Evolutionary conservation across 2,888 invertebrate species (phyloP), one percentile per base, ranked within the genome.

Genomic region (Dolichomitus sp.): DNA sequence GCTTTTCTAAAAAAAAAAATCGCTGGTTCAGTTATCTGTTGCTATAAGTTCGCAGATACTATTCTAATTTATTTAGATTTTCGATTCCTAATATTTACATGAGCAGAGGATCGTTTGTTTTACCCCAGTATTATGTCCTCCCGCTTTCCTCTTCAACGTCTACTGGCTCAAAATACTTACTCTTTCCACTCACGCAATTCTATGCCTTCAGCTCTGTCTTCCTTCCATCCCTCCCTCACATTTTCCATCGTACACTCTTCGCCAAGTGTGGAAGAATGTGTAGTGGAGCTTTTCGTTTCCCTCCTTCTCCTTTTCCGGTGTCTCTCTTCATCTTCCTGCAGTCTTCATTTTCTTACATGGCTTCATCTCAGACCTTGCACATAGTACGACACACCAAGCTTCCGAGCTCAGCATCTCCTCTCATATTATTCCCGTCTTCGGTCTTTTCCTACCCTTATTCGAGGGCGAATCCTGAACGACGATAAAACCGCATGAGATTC

Each of bases 401-500:
- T 45, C 6, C 0, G 11, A 23, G 19, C 33, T 23, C 33, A 37
- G 59, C 9, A 37, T 45, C 61, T n/a, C 6, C 61, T 23, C 17
- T 45, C 72, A 14, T 59, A 72, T 37, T 42, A 54, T 45, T 52
- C 54, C 27, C n/a, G 27, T 68, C 52, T 69, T 40, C 63, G 6
- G 6, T 77, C 40, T 52, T 27, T 52, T 57, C 69, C 50, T 57
- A 63, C 61, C 37, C 54, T 33, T 19, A 57, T 75, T 65, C 54
- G 40, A 27, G 4, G 30, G 45, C 27, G 59, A 72, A 69, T 69
- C 33, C 37, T 37, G 59, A 73, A 37, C n/a, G 61, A 61, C 48
- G 61, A 61, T 73, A 61, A 73, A 73, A 73, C 61, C 72, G 33
- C 72, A 17, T 19, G 23, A 17, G 30, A 59, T 33, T 30, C 27